Conservation (phyloP, 2,888 invertebrate species). For the Phytoseiulus persimilis region DNA sequence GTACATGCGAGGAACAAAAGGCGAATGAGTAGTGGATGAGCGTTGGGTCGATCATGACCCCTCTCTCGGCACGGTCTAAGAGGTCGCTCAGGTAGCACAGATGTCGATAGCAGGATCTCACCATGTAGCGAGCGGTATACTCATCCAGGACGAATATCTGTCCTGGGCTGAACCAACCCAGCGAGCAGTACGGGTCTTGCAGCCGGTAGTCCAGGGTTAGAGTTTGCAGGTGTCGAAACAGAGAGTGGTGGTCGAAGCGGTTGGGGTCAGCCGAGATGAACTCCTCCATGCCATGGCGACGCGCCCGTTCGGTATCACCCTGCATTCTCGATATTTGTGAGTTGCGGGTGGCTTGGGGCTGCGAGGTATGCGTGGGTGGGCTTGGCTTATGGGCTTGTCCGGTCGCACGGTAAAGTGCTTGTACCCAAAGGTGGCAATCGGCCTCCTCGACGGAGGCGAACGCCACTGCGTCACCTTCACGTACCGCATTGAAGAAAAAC, state of each 20-base stretch:
- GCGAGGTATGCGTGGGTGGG: constrained; percentile 63
- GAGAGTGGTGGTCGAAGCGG: constrained; percentile 84
- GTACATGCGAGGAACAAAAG: constrained; percentile 97
- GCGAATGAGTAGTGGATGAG: constrained; percentile 98
- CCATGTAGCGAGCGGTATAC: constrained; percentile 94
- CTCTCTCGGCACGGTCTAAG: constrained; percentile 85
- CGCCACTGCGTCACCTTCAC: constrained; percentile 92
- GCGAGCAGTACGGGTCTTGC: constrained; percentile 93
- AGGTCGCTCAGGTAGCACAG: constrained; percentile 90
- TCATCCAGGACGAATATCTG: constrained; percentile 97
- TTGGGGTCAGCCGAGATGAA: constrained; percentile 98
- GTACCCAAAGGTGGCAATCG: constrained; percentile 96
- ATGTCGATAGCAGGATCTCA: constrained; percentile 91
- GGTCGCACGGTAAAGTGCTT: constrained; percentile 98
- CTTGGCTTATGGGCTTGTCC: constrained; percentile 98
- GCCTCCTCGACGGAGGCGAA: constrained; percentile 95
- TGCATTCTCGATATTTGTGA: constrained; percentile 76
- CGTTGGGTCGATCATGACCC: constrained; percentile 92
- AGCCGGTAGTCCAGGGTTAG: constrained; percentile 87
- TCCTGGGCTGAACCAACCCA: constrained; percentile 99
- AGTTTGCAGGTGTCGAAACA: constrained; percentile 85
- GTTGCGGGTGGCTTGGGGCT: constrained; percentile 67
- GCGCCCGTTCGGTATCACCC: constrained; percentile 89
- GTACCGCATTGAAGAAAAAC: constrained; percentile 95
- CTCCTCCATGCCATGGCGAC: constrained; percentile 98